Percentiles rank a stretch among this genome's conserved stretches.
These are phyloP conservation scores for Bombylius major DNA, from an alignment of 2,888 invertebrate genomes.

Conservation along the genomic window DNA sequence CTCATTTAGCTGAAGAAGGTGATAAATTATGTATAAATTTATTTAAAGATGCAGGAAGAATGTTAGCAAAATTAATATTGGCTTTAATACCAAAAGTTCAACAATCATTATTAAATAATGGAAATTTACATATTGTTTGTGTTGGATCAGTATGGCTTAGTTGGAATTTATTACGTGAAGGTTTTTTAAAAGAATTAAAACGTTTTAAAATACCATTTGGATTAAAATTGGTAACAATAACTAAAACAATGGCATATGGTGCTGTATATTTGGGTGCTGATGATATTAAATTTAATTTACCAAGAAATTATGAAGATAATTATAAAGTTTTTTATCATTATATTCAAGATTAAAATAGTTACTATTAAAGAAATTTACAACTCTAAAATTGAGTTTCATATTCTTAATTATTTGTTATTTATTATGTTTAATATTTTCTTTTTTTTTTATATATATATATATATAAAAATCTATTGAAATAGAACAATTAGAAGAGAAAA, in stretches of 20 bases:
- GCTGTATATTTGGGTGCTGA: constrained; percentile 77
- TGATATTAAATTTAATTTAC: constrained; percentile 47
- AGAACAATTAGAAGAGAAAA: too few relatives aligned
- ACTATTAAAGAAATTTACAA: too few relatives aligned
- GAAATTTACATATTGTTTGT: constrained; percentile 60
- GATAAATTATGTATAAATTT: constrained; percentile 60
- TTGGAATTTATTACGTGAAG: constrained; percentile 66
- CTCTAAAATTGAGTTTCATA: too few relatives aligned
- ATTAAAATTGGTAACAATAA: constrained; percentile 51
- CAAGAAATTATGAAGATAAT: constrained; percentile 58
- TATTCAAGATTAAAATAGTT: neutral
- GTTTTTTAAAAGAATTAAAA: constrained; percentile 49
- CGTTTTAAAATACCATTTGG: constrained; percentile 29
- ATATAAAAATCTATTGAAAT: too few relatives aligned
- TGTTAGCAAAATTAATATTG: constrained; percentile 51
- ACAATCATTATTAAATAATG: constrained; percentile 35
- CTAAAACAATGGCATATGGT: constrained; percentile 68
- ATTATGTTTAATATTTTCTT: too few relatives aligned
- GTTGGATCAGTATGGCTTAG: constrained; percentile 94
- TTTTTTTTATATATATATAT: too few relatives aligned
- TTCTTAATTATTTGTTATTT: too few relatives aligned
- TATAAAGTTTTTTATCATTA: constrained; percentile 48
- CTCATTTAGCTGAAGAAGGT: constrained; percentile 52
- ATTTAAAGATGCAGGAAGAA: constrained; percentile 55
- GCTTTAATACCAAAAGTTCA: constrained; percentile 51